phyloP scores from a whole-genome alignment of 1,140 invertebrate genomes.

The Pristionchus pacificus region DNA sequence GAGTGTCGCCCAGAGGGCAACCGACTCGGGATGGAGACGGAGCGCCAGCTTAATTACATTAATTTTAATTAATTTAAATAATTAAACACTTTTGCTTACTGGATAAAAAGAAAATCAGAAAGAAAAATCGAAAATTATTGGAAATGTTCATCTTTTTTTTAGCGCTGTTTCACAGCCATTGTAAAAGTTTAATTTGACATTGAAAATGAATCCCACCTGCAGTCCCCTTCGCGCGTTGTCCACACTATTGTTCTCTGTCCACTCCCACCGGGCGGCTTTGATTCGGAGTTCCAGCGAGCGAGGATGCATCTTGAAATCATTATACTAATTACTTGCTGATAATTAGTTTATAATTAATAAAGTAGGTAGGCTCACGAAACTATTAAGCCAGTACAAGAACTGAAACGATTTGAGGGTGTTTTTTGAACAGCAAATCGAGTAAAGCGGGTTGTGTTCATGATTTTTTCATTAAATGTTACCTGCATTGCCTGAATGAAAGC shows the following conservation, averaged over 20 bases:
- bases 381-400: too few species aligned
- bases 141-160: too few species aligned
- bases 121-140: neutral
- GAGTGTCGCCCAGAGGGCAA: neutral
- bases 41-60: neutral
- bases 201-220: neutral
- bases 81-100: too few species aligned
- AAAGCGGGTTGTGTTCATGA: too few species aligned
- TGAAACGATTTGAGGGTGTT: too few species aligned
- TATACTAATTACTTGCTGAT: too few species aligned
- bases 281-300: neutral
- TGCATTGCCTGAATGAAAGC: neutral
- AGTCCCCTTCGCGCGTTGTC: neutral
- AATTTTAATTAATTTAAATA: too few species aligned
- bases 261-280: neutral
- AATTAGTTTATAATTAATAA: neutral
- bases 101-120: too few species aligned
- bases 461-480: neutral
- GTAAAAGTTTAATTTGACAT: too few species aligned
- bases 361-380: too few species aligned
- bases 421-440: too few species aligned
- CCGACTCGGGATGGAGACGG: neutral
- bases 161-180: too few species aligned
- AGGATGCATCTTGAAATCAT: neutral
- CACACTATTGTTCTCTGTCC: neutral